Evolutionary conservation across 2,113 vertebrate genomes (phyloP).

Genomic region (Ifrita kowaldi): DNA sequence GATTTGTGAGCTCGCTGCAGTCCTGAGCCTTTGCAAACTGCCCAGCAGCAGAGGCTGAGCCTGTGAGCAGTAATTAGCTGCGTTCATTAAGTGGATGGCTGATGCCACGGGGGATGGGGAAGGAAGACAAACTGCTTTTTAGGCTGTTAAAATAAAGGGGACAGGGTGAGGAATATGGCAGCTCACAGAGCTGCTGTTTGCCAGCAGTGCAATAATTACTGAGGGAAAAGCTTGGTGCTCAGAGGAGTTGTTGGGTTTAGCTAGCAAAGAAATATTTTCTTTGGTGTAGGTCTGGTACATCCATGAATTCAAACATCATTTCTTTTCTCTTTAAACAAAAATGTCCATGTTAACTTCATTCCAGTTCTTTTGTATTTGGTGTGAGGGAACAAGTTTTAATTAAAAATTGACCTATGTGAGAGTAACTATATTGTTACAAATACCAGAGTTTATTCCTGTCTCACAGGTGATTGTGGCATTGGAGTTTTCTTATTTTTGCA

Average conservation of each 20-base stretch:
- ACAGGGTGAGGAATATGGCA: not conserved
- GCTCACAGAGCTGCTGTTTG: not conserved
- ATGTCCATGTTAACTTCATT: not conserved
- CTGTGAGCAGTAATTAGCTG: not conserved
- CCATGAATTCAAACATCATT: not conserved
- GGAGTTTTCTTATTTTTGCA: not conserved
- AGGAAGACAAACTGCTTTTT: not conserved
- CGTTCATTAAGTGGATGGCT: not conserved
- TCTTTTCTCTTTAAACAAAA: not conserved
- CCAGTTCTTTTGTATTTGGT: not conserved
- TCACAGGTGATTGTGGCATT: not conserved
- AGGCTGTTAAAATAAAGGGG: not conserved
- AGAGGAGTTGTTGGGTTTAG: not conserved
- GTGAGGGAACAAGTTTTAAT: not conserved
- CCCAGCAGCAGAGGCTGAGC: not conserved
- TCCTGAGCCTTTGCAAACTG: not conserved
- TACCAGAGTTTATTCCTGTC: not conserved
- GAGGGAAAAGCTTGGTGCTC: not conserved
- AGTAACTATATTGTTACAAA: not conserved
- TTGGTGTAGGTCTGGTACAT: not conserved
- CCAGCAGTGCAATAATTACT: not conserved
- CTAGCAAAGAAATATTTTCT: not conserved
- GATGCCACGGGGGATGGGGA: not conserved
- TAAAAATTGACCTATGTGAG: not conserved
- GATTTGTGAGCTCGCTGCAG: not conserved